Evolutionary conservation across 1,140 invertebrate species (phyloP), one percentile per base, ranked within the genome.

Genomic region (Drosophila lacteicornis): DNA sequence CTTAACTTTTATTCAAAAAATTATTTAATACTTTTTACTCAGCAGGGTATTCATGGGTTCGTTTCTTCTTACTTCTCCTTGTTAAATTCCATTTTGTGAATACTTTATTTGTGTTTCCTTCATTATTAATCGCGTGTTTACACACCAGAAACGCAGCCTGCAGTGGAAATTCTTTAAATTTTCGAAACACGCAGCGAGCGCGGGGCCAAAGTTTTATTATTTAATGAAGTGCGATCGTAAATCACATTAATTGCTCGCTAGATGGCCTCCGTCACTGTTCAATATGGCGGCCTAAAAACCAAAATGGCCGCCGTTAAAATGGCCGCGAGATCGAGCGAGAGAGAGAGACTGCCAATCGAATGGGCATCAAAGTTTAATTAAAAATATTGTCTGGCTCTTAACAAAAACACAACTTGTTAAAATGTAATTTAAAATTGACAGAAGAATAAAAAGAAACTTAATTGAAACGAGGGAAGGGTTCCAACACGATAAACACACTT

Each of bases 61-160:
- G 47, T 8, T 11, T 12, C 25, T 2, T 4, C 22, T 12, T 19
- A 6, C 12, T 12, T 11, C 17, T 38, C 60, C 63, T 68, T 67
- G 77, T 82, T 86, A 76, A 86, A 86, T 79, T 82, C 59, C 62
- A 86, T 86, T 86, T 82, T 79, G 61, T 76, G 66, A 66, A 87
- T 80, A 82, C 79, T 78, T 87, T 87, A 86, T 86, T 87, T 87
- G 68, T 82, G 80, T 87, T 82, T 83, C 68, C 69, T 87, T 87
- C 68, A 87, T 87, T 87, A 87, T 87, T 82, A 87, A 87, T 87
- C 83, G 76, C 80, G 78, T 87, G 83, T 87, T 87, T 87, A 80
- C 79, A 87, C 76, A 87, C 71, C 83, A 87, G 75, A 82, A 80
- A 67, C 63, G 76, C 76, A 76, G 51, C 50, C 75, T 66, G 62